Conservation (phyloP, 2,797 vertebrate species). For the Characodon lateralis region DNA sequence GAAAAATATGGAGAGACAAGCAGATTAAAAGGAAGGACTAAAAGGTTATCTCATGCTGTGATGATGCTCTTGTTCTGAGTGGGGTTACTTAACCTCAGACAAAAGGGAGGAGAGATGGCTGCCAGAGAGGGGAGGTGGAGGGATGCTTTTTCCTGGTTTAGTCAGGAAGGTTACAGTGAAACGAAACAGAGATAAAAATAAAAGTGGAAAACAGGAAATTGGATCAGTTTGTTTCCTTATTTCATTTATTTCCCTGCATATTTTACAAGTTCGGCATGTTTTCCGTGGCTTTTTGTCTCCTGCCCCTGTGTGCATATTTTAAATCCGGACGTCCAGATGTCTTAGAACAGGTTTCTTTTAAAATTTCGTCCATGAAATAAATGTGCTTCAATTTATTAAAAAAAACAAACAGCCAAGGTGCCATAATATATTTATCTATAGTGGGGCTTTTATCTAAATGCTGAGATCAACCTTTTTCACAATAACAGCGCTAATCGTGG, state of each 20-base stretch:
- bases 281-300: background rate
- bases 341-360: no score
- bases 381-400: no score
- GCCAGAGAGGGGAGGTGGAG: constrained; percentile 9
- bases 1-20: background rate
- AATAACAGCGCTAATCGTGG: background rate
- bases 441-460: background rate
- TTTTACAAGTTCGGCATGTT: background rate
- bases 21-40: constrained; percentile 55
- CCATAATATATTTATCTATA: background rate
- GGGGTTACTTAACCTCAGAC: constrained; percentile 58
- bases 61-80: constrained; percentile 51
- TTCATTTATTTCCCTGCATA: background rate
- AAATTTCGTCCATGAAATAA: no score
- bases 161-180: constrained; percentile 31
- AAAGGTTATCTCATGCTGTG: constrained; percentile 60
- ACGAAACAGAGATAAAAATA: constrained; percentile 2
- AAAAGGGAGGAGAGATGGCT: constrained; percentile 28
- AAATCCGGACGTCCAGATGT: no score
- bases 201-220: background rate
- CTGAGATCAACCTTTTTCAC: background rate
- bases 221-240: background rate
- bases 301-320: no score
- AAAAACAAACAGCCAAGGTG: no score
- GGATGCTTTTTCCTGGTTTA: background rate